Evolutionary conservation across 2,113 vertebrate genomes (phyloP).

Genomic region (Pavo muticus): DNA sequence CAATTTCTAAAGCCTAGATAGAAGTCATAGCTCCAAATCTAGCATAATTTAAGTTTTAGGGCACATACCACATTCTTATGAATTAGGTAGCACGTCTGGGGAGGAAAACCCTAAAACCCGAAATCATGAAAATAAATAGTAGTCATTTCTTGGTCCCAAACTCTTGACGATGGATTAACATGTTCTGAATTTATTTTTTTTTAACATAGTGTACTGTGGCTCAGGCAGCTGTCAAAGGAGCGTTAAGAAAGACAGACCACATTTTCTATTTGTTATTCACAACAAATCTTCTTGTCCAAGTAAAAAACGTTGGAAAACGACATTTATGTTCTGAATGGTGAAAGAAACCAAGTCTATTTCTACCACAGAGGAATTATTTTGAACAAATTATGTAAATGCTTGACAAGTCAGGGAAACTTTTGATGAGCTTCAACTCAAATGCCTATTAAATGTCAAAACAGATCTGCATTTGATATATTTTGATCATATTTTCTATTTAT

Average conservation of each 20-base stretch:
- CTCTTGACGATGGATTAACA: not conserved
- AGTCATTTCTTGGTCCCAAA: not conserved
- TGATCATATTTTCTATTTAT: not conserved
- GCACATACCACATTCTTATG: not conserved
- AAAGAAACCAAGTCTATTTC: slow-evolving; percentile 30
- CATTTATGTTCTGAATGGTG: not conserved
- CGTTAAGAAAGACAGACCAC: not conserved
- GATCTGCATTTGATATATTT: slow-evolving; percentile 12
- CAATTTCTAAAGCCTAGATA: not conserved
- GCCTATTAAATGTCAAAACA: slow-evolving; percentile 59
- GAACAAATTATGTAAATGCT: slow-evolving; percentile 55
- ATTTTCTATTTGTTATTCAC: slow-evolving; percentile 46
- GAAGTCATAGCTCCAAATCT: not conserved
- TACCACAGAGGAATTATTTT: slow-evolving; percentile 23
- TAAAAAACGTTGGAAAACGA: slow-evolving; percentile 1
- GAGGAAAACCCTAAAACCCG: not conserved
- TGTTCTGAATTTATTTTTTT: not conserved
- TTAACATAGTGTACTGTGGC: not conserved
- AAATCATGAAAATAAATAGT: not conserved
- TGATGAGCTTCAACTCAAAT: not conserved
- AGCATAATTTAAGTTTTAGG: not conserved
- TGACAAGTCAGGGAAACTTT: not conserved
- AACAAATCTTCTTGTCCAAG: slow-evolving; percentile 13
- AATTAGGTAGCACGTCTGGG: not conserved
- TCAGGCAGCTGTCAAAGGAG: not conserved